Conservation (phyloP, 1,140 invertebrate genomes). For the Lepidostoma basale region DNA sequence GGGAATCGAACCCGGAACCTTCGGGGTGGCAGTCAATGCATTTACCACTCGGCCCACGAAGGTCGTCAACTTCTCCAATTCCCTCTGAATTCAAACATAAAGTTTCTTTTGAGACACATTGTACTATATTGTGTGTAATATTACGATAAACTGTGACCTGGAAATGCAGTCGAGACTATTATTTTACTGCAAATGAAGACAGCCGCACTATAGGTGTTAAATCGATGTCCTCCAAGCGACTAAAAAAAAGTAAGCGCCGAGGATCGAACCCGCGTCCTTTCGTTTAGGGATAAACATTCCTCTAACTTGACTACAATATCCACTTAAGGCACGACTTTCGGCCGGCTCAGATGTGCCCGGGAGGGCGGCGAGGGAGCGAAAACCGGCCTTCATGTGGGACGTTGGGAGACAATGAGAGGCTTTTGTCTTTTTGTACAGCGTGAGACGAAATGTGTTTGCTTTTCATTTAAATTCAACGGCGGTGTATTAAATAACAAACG, state of each 20-base stretch:
- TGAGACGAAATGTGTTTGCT: slow-evolving; percentile 12
- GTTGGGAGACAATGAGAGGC: background rate
- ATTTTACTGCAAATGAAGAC: too few relatives aligned
- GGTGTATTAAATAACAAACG: background rate
- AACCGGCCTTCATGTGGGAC: background rate
- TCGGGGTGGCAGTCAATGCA: too few relatives aligned
- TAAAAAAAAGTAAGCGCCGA: slow-evolving; percentile 9
- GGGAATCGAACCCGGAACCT: too few relatives aligned
- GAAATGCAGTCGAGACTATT: too few relatives aligned
- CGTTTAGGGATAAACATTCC: slow-evolving; percentile 13
- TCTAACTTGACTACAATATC: slow-evolving; percentile 17
- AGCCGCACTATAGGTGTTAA: too few relatives aligned
- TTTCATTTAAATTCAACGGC: background rate
- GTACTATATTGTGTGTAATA: too few relatives aligned
- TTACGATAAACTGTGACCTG: too few relatives aligned
- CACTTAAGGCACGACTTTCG: slow-evolving; percentile 11
- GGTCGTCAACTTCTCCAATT: too few relatives aligned
- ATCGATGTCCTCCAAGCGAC: background rate
- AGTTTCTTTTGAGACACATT: too few relatives aligned
- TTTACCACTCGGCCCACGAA: too few relatives aligned
- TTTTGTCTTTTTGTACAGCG: slow-evolving; percentile 20
- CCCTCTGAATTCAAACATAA: too few relatives aligned
- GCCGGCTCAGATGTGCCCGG: background rate
- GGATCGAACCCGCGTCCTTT: slow-evolving; percentile 7
- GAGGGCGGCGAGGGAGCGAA: background rate